Evolutionary conservation across 2,888 invertebrate genomes (phyloP), one percentile per base, ranked within the genome.

Genomic region (Laothoe populi): DNA sequence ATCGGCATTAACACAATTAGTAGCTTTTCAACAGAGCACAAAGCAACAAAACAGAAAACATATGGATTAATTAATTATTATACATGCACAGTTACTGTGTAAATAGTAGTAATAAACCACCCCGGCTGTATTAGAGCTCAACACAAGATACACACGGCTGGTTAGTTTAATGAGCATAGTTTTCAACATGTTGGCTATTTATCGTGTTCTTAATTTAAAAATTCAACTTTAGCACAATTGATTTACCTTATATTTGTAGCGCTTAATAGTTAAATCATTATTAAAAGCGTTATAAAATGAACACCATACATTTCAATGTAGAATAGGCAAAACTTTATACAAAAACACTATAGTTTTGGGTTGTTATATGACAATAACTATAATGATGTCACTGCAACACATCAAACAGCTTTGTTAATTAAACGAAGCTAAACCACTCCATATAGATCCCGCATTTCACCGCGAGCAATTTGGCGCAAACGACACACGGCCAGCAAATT

Each of bases 31-130:
- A 67, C 57, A 67, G 66, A 45, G 70, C 71, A 79, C 72, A 73
- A 74, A 74, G 75, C 69, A 74, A 79, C 72, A 73, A 74, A 74
- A 75, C 69, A 74, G 67, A 70, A 77, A 81, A 78, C 75, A 79
- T 75, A 71, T 73, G 70, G 79, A 80, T 74, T 82, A 83, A 84
- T 86, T 83, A 85, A 82, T 84, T 79, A 77, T 79, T 75, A 75
- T 78, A 75, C 73, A 70, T 73, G 73, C 71, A 70, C 71, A 77
- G 69, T 80, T 79, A 80, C 79, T 83, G 80, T 82, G 81, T 83
- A 84, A 82, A 83, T 81, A 79, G 73, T 72, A 67, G 70, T 73
- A 75, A 77, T 82, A 82, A 83, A 82, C 80, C 77, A 76, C 76
- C 76, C 79, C 73, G 72, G 68, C 72, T 73, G 77, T 72, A 73